Evolutionary conservation across 2,797 vertebrate species (phyloP).

Genomic region (Pseudomugil tenellus): DNA sequence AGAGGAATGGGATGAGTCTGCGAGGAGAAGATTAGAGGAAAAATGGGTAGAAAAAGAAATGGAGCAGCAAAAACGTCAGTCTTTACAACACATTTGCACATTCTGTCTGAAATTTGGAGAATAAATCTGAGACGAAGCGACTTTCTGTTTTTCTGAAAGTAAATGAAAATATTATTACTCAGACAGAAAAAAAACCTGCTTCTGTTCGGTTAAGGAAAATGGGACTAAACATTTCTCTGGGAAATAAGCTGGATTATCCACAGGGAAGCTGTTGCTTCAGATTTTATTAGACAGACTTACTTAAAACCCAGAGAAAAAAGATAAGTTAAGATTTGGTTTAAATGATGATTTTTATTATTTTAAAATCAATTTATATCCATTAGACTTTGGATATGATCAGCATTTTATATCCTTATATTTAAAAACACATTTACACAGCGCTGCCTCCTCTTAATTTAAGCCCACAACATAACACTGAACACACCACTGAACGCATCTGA

Average conservation of each 20-base stretch:
- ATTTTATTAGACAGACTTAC: neutral
- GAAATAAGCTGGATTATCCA: slow-evolving; percentile 10
- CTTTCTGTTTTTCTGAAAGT: slow-evolving; percentile 3
- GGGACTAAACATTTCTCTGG: slow-evolving; percentile 3
- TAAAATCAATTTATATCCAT: neutral
- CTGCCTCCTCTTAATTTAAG: no score
- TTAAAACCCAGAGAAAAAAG: neutral
- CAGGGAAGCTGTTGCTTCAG: neutral
- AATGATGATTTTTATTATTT: neutral
- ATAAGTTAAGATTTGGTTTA: neutral
- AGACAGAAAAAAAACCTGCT: neutral
- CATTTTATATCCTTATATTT: no score
- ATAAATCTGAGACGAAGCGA: neutral
- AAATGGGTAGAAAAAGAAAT: neutral
- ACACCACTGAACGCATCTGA: neutral
- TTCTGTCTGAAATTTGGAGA: neutral
- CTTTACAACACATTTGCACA: neutral
- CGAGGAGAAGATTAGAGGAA: slow-evolving; percentile 2
- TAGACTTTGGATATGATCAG: neutral
- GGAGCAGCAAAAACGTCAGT: neutral
- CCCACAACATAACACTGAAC: no score
- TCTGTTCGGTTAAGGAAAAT: neutral
- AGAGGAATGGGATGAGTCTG: neutral
- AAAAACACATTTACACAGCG: no score
- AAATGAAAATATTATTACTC: slow-evolving; percentile 17